phyloP scores from a whole-genome alignment of 2,797 vertebrate genomes.

The Adelosebastes latens region DNA sequence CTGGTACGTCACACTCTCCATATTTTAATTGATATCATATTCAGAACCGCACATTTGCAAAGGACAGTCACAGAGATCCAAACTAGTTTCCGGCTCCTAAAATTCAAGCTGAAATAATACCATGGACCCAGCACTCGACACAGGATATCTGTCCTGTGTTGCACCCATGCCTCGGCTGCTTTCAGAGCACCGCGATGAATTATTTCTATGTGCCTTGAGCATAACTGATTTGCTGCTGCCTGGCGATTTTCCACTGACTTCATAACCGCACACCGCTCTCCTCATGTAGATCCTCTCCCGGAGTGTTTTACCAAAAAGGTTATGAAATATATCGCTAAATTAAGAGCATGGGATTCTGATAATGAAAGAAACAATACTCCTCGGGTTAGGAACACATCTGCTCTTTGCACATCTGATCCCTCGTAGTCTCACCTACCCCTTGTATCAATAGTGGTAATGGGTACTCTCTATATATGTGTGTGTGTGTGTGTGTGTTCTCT shows the following conservation, averaged over 20 bases:
- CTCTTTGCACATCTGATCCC: constrained; percentile 10
- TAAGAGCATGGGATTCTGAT: constrained; percentile 40
- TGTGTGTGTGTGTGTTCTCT: neutral
- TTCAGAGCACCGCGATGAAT: constrained; percentile 72
- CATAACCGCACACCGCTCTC: constrained; percentile 43
- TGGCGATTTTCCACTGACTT: constrained; percentile 62
- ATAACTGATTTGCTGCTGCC: constrained; percentile 71
- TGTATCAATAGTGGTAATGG: constrained; percentile 5
- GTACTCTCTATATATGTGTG: neutral
- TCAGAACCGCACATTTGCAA: constrained; percentile 4
- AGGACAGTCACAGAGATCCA: neutral
- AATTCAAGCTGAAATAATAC: constrained; percentile 41
- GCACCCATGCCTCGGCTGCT: constrained; percentile 49
- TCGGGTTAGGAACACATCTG: constrained; percentile 28
- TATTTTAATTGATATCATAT: constrained; percentile 16
- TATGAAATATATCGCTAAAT: constrained; percentile 52
- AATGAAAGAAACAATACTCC: constrained; percentile 42
- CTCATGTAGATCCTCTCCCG: constrained; percentile 45
- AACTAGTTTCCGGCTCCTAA: constrained; percentile 8
- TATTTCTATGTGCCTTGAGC: constrained; percentile 75
- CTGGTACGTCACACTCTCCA: neutral
- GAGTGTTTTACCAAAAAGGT: constrained; percentile 44
- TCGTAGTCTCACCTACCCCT: neutral
- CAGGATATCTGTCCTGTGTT: constrained; percentile 57
- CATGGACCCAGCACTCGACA: constrained; percentile 4